These are phyloP conservation scores for Prunella strophiata DNA, from an alignment of 2,797 vertebrate species.

Conservation along the genomic window DNA sequence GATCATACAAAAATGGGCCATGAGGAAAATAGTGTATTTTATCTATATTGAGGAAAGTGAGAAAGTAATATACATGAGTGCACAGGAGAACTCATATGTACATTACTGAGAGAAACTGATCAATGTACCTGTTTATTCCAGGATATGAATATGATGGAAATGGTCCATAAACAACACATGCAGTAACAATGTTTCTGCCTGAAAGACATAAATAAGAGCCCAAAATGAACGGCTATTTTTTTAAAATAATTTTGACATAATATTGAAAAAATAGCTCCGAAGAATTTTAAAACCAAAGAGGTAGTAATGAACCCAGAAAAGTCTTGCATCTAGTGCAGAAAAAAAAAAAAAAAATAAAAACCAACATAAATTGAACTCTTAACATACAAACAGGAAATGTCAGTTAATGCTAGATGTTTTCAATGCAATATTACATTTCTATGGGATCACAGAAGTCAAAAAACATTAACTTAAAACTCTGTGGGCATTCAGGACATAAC, in stretches of 20 bases:
- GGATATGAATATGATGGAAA: background rate
- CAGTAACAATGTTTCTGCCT: background rate
- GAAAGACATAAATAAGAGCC: background rate
- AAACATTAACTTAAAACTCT: background rate
- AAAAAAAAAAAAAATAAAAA: background rate
- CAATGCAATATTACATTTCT: background rate
- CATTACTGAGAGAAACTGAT: background rate
- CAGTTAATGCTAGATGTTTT: background rate
- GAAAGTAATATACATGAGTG: background rate
- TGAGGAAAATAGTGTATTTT: background rate
- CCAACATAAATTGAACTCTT: background rate
- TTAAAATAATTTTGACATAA: background rate
- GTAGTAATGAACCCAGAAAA: background rate
- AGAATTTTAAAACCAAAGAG: background rate
- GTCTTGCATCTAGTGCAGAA: background rate
- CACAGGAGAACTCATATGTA: background rate
- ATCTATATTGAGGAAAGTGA: background rate
- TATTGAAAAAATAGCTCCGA: background rate
- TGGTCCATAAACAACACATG: background rate
- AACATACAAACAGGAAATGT: background rate
- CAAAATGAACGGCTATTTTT: background rate
- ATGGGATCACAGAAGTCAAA: background rate
- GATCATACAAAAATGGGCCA: background rate
- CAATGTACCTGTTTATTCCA: background rate
- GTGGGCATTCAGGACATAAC: background rate